Evolutionary conservation across 2,797 vertebrate genomes (phyloP).

Genomic region (Cheirogaleus major): DNA sequence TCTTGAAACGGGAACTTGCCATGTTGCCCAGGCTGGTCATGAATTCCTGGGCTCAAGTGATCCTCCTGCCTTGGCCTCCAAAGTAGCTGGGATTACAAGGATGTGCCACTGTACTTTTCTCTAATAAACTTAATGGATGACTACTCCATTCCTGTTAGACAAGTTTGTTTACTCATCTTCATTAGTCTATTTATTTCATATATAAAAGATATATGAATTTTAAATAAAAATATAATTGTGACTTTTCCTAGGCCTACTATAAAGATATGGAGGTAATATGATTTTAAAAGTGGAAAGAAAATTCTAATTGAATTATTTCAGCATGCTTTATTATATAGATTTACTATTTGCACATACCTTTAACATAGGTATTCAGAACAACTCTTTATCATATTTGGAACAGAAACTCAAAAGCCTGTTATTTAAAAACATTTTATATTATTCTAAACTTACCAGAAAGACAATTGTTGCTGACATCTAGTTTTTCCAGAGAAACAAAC

Average conservation of each 20-base stretch:
- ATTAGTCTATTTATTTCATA: neutral
- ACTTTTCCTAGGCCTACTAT: neutral
- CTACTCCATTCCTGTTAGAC: neutral
- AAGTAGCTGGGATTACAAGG: neutral
- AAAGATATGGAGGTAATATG: neutral
- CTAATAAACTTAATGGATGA: neutral
- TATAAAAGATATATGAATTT: neutral
- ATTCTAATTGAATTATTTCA: neutral
- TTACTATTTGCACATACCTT: neutral
- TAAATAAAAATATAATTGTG: slow-evolving; percentile 34
- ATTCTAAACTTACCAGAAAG: slow-evolving; percentile 90
- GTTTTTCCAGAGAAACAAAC: slow-evolving; percentile 89
- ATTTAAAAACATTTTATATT: neutral
- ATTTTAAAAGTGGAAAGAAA: slow-evolving; percentile 3
- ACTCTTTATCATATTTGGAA: neutral
- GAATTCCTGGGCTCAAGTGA: neutral
- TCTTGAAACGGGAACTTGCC: neutral
- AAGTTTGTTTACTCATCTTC: neutral
- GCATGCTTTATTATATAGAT: neutral
- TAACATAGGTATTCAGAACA: neutral
- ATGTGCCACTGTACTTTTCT: neutral
- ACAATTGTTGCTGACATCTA: slow-evolving; percentile 93
- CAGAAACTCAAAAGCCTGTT: neutral
- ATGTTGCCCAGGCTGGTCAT: neutral
- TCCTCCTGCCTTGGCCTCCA: neutral